Evolutionary conservation across 1,140 invertebrate species (phyloP), one percentile per base, ranked within the genome.

Genomic region (Trinorchestia longiramus): DNA sequence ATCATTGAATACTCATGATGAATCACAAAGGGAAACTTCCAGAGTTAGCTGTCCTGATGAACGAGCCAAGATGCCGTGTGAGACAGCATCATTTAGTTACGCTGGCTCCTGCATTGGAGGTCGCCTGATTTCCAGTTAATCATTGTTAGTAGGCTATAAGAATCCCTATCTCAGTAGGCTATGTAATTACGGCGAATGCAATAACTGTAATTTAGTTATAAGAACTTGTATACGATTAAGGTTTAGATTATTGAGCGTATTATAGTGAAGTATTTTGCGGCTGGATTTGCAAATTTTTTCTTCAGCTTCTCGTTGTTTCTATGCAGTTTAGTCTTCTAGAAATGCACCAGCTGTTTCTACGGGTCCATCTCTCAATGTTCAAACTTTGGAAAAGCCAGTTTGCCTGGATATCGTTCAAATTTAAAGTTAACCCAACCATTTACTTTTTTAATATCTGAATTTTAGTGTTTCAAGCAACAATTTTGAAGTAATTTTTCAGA

Each of bases 121-220:
- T 77, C 62, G 62, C 47, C 47, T 8, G 47, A 53, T 53, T 77
- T 15, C 36, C 62, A 36, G 28, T 11, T 15, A 77, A 77, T 77
- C 62, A 77, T 77, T 77, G 62, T 36, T 77, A 77, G 62, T 77
- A 77, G 62, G 62, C 28, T 77, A 77, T 28, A n/a, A 28, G 28
- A 77, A 23, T 19, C 28, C 62, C 28, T 77, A 19, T 77, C 15
- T 77, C 88, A 90, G 28, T 90, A 90, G 43, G n/a, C n/a, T 42
- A 90, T 90, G 88, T 90, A 90, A 90, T 90, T 90, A 42, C 88
- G 43, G 88, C 88, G 88, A 90, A 90, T 90, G 88, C 88, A 90
- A 90, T 90, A 90, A 43, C 43, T 90, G 6, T 90, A 90, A 11
- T 41, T 43, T 90, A 90, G 88, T 28, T 90, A 42, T 42, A 43